Evolutionary conservation across 2,113 vertebrate species (phyloP), one percentile per base, ranked within the genome.

Genomic region (Antechinus flavipes): DNA sequence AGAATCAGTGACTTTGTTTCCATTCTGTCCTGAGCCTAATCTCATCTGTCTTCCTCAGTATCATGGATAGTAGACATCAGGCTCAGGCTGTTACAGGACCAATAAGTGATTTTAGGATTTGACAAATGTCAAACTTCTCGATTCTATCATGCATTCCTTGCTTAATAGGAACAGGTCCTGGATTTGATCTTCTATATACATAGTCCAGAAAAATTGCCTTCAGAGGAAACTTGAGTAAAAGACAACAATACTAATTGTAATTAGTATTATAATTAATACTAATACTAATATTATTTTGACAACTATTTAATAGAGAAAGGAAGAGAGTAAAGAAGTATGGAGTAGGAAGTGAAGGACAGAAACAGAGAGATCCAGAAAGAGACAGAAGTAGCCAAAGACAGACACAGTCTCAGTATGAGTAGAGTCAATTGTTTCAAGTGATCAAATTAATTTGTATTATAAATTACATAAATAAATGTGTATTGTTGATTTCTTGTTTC

Each of bases 141-240:
- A 0, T 0, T n/a, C 23, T 94, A 25, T 93, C 8, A 0, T 11
- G 16, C 22, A 14, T 76, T 54, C 94, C 25, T 42, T 68, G 30
- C 94, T 91, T 96, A 46, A 91, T n/a, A 94, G 52, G 93, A 47
- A 91, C 25, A 94, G 49, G 92, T 90, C 56, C 35, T 6, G 90
- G 84, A 9, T 93, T 89, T 93, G 97, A 94, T 90, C 50, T 89
- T 95, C 54, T 93, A 52, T 95, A 93, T 8, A 46, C 52, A 19
- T 0, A 25, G 0, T 0, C 49, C 22, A 91, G 56, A 55, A 47
- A 55, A 93, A 25, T 53, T 92, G 68, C 25, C 42, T 12, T 91
- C 9, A 96, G 12, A 26, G 24, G 14, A 96, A 94, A 11, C 42
- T 6, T 68, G n/a, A 95, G 92, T 94, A 50, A 1, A 61, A n/a